Percentiles rank a stretch among this genome's conserved stretches.
These are phyloP conservation scores for Scaptomyza flava DNA, from an alignment of 2,888 invertebrate genomes.

Conservation along the genomic window DNA sequence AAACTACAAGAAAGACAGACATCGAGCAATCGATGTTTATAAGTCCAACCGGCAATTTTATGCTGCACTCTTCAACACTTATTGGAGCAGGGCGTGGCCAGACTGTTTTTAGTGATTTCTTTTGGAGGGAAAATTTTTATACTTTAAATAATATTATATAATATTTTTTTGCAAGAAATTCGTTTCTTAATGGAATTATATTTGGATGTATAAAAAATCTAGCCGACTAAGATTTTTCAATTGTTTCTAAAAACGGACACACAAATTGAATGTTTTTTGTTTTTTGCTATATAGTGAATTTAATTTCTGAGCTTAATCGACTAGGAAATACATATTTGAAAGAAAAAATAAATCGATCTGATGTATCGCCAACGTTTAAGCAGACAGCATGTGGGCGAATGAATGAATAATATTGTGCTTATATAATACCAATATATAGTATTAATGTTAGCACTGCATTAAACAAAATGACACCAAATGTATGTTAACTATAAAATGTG, in stretches of 20 bases:
- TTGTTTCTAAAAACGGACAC: background rate
- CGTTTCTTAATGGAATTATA: background rate
- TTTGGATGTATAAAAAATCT: background rate
- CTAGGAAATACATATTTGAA: background rate
- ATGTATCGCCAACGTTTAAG: background rate
- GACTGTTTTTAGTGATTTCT: background rate
- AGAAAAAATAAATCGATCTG: constrained; percentile 2
- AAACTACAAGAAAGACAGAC: constrained; percentile 14
- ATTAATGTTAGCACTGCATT: background rate
- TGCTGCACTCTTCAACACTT: constrained; percentile 12
- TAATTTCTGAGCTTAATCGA: background rate
- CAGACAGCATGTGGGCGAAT: background rate
- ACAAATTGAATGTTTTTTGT: background rate
- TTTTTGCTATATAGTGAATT: background rate
- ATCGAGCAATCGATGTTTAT: constrained; percentile 31
- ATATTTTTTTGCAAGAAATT: too few species aligned
- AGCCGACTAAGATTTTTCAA: background rate
- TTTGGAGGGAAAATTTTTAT: background rate
- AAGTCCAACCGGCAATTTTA: constrained; percentile 3
- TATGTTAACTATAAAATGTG: background rate
- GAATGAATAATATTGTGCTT: background rate
- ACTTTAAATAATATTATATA: background rate
- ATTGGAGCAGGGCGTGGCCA: background rate
- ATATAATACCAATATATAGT: background rate
- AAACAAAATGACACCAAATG: background rate